phyloP scores from a whole-genome alignment of 2,113 vertebrate genomes.

The Melozone crissalis region DNA sequence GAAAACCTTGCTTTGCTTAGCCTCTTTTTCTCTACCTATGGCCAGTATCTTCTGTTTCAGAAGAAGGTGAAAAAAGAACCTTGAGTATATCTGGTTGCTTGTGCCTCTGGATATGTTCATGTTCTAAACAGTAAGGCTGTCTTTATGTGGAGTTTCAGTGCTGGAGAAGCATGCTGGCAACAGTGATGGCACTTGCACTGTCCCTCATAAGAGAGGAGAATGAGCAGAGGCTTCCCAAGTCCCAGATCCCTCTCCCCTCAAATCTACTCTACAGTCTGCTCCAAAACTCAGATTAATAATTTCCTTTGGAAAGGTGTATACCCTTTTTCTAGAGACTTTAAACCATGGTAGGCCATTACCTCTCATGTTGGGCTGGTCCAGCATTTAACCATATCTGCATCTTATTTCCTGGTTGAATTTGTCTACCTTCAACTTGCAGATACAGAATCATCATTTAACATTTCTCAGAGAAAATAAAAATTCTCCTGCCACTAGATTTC shows the following conservation, averaged over 20 bases:
- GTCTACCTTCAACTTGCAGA: not conserved
- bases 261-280: not conserved
- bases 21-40: not conserved
- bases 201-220: rapidly evolving
- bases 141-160: not conserved
- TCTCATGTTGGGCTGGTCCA: not conserved
- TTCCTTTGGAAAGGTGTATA: not conserved
- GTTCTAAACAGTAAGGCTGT: not conserved
- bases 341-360: not conserved
- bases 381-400: not conserved
- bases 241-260: not conserved
- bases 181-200: not conserved
- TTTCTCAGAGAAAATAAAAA: not conserved
- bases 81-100: not conserved
- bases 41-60: not conserved
- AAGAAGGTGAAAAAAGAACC: not conserved
- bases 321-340: not conserved
- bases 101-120: not conserved
- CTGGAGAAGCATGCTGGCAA: not conserved
- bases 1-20: not conserved
- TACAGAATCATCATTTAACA: not conserved
- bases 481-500: not conserved
- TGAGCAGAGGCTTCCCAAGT: not conserved
- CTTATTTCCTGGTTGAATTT: not conserved
- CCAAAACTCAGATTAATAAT: not conserved